These are phyloP conservation scores for Alviniconcha marisindica DNA, from an alignment of 1,140 invertebrate species.

Conservation along the genomic window DNA sequence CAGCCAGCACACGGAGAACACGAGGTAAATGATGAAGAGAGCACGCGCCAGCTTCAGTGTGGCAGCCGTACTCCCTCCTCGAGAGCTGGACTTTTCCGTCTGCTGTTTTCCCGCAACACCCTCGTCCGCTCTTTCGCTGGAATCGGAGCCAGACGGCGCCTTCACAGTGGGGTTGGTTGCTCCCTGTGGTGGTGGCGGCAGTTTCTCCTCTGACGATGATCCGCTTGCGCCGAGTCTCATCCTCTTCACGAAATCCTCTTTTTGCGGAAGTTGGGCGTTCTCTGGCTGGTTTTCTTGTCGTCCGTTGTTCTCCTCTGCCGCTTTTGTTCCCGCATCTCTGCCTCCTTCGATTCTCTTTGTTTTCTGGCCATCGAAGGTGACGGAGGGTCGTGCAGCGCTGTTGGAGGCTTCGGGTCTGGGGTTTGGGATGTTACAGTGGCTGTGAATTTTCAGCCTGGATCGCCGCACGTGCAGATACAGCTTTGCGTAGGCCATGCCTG, in stretches of 20 bases:
- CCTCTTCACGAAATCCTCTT: neutral
- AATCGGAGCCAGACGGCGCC: neutral
- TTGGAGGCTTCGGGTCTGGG: too few relatives aligned
- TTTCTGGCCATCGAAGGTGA: too few relatives aligned
- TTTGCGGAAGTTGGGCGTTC: too few relatives aligned
- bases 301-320: too few relatives aligned
- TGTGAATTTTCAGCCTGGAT: slow-evolving; percentile 34
- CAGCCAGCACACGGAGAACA: slow-evolving; percentile 48
- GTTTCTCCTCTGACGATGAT: too few relatives aligned
- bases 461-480: slow-evolving; percentile 53
- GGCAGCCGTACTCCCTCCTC: too few relatives aligned
- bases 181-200: neutral
- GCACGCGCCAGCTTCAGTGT: slow-evolving; percentile 39
- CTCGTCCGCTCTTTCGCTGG: neutral
- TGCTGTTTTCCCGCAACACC: too few relatives aligned
- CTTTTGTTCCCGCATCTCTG: too few relatives aligned
- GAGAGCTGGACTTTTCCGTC: neutral
- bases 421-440: too few relatives aligned
- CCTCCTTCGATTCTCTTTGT: too few relatives aligned
- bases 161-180: neutral
- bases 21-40: slow-evolving; percentile 43
- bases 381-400: too few relatives aligned
- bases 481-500: slow-evolving; percentile 50
- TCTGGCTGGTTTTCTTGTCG: too few relatives aligned
- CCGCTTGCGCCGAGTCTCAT: neutral